Percentiles rank a stretch among this genome's conserved stretches.
These are phyloP conservation scores for Semnopithecus entellus DNA, from an alignment of 2,113 vertebrate genomes.

Conservation along the genomic window DNA sequence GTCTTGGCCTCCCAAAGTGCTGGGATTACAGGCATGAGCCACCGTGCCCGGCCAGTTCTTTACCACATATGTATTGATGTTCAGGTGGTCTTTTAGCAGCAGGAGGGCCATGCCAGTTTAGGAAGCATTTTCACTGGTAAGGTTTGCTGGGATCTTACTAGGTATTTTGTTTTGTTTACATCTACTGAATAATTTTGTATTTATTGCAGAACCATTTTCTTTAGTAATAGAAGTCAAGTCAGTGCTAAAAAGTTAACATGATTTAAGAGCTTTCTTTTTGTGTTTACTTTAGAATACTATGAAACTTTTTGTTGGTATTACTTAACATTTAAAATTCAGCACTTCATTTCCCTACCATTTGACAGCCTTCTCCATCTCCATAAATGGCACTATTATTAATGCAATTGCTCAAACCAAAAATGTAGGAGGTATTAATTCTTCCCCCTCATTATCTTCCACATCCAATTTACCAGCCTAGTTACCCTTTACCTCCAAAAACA, in stretches of 20 bases:
- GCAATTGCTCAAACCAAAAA: not conserved
- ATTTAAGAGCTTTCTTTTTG: not conserved
- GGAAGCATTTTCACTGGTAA: slow-evolving; percentile 9
- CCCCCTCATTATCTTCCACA: not conserved
- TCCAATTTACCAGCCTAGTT: not conserved
- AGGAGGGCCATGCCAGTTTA: not conserved
- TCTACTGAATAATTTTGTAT: slow-evolving; percentile 7
- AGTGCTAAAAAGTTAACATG: not conserved
- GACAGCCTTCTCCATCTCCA: not conserved
- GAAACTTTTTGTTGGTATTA: not conserved
- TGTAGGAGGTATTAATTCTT: not conserved
- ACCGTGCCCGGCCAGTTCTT: not conserved
- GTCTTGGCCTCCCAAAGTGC: too few relatives aligned
- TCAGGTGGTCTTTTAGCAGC: not conserved
- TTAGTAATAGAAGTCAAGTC: not conserved
- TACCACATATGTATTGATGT: not conserved
- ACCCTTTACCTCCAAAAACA: not conserved
- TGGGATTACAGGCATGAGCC: too few relatives aligned
- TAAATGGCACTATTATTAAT: slow-evolving; percentile 20
- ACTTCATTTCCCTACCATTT: not conserved
- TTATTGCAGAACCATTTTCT: slow-evolving; percentile 19
- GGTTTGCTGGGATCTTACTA: slow-evolving; percentile 5
- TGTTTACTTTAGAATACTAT: slow-evolving; percentile 14
- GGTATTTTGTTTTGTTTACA: slow-evolving; percentile 21
- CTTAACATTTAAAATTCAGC: not conserved